Evolutionary conservation across 2,888 invertebrate species (phyloP).

Genomic region (Lasius fuliginosus): DNA sequence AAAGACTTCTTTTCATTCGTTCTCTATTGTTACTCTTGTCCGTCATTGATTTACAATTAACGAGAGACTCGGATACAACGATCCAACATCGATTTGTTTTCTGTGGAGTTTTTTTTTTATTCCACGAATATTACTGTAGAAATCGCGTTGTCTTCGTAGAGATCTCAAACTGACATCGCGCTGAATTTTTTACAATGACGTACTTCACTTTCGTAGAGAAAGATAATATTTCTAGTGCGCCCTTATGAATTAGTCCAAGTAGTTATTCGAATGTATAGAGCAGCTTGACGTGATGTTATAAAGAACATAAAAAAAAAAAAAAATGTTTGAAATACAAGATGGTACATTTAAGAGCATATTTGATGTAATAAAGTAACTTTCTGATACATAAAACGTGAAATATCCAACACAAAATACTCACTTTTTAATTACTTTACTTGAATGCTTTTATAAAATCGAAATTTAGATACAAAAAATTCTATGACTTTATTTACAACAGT

Average conservation of each 20-base stretch:
- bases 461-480: not conserved
- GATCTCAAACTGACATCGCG: not conserved
- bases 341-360: not conserved
- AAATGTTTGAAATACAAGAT: not conserved
- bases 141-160: not conserved
- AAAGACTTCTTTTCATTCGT: not conserved
- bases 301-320: not conserved
- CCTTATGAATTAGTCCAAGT: not conserved
- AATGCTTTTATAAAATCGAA: not conserved
- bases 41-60: not conserved
- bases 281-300: not conserved
- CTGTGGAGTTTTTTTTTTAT: not conserved
- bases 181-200: not conserved
- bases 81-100: conserved; percentile 69
- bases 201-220: not conserved
- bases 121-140: conserved; percentile 10
- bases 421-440: not conserved
- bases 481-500: not conserved
- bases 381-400: not conserved
- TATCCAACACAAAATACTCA: not conserved
- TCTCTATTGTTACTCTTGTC: not conserved
- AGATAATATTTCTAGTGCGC: not conserved
- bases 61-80: conserved; percentile 62
- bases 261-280: not conserved
- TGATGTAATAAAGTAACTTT: not conserved